These are phyloP conservation scores for Rhinoderma darwinii DNA, from an alignment of 2,113 vertebrate species.

Conservation along the genomic window DNA sequence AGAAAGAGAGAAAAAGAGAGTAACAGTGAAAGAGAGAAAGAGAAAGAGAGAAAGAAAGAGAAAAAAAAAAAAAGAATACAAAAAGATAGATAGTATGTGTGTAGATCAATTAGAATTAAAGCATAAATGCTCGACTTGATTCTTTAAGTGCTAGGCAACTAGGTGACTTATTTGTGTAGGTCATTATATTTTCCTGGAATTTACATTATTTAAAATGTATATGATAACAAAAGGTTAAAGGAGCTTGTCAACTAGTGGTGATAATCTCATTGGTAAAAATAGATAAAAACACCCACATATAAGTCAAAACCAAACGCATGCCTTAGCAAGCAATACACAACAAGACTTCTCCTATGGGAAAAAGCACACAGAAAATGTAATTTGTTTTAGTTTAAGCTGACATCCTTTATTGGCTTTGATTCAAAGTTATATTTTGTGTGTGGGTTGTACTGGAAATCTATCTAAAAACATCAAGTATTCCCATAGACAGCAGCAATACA, in stretches of 20 bases:
- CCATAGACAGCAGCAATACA: background rate
- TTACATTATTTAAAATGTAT: conserved; percentile 33
- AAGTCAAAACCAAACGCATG: background rate
- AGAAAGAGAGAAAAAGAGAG: background rate
- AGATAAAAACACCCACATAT: background rate
- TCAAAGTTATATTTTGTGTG: background rate
- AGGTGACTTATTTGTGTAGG: conserved; percentile 32
- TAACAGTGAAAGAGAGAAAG: no score
- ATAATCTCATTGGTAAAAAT: conserved; percentile 51
- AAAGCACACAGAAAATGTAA: background rate
- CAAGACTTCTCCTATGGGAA: background rate
- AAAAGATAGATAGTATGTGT: conserved; percentile 16
- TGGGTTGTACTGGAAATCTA: background rate
- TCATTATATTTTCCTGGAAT: conserved; percentile 14
- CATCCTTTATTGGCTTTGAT: background rate
- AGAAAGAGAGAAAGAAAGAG: no score
- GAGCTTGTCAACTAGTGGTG: conserved; percentile 54
- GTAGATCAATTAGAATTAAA: background rate
- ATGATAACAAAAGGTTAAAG: conserved; percentile 58
- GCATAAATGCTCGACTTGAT: background rate
- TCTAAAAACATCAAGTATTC: background rate
- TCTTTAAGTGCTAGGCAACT: conserved; percentile 19
- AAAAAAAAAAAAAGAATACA: no score
- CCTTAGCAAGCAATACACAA: conserved; percentile 23
- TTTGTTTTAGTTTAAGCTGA: background rate